Conservation (phyloP, 2,888 invertebrate genomes). For the Mythimna vitellina region DNA sequence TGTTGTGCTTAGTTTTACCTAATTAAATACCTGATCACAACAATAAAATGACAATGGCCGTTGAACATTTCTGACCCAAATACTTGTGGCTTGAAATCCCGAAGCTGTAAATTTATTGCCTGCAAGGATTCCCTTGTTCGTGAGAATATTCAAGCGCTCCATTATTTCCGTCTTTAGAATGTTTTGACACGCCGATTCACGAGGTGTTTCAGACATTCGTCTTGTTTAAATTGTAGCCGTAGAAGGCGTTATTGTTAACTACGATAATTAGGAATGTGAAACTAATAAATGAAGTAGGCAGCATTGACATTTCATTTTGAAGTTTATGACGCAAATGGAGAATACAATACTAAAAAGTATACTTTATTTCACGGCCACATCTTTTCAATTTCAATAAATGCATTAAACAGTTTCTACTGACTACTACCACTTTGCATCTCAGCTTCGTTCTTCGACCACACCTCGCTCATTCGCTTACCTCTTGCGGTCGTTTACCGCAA, state of each 20-base stretch:
- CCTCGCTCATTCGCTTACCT: constrained; percentile 26
- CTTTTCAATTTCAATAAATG: constrained; percentile 40
- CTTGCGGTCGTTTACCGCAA: constrained; percentile 44
- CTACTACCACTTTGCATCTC: constrained; percentile 10
- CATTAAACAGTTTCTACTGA: background rate
- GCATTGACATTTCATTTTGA: background rate
- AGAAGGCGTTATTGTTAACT: constrained; percentile 33
- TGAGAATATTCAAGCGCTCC: constrained; percentile 75
- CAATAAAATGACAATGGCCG: constrained; percentile 46
- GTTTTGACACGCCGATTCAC: constrained; percentile 69
- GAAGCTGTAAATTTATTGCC: constrained; percentile 58
- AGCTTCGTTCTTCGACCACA: constrained; percentile 9
- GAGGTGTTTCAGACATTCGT: constrained; percentile 62
- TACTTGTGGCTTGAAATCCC: constrained; percentile 60
- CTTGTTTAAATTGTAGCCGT: constrained; percentile 60
- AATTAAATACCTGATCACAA: constrained; percentile 24
- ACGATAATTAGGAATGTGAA: constrained; percentile 8
- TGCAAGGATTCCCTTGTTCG: constrained; percentile 71
- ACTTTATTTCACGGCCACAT: constrained; percentile 33
- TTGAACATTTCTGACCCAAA: constrained; percentile 55
- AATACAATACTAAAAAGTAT: constrained; percentile 10
- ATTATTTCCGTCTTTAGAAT: constrained; percentile 72
- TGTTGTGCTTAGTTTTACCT: background rate
- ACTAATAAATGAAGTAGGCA: constrained; percentile 11
- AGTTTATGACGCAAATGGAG: constrained; percentile 5